Evolutionary conservation across 92 coral and sea anemone genomes (phyloP), one percentile per base, ranked within the genome.

Genomic region (Epizoanthus illoricatus): DNA sequence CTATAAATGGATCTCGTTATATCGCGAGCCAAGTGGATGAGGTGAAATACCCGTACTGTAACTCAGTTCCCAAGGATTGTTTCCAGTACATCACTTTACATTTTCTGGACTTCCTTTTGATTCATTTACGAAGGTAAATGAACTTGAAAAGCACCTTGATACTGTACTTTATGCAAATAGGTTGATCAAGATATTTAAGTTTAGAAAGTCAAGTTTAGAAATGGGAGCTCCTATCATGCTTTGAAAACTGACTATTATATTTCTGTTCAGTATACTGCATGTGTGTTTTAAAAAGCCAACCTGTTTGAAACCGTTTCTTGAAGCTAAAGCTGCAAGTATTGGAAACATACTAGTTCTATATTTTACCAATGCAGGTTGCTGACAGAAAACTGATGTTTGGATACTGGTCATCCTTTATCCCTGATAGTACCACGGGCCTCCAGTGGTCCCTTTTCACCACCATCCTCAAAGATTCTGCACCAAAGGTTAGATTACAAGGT

Each of bases 341-440:
- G 56, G 10, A 52, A 52, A 52, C 56, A 52, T 52, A 52, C 56
- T 52, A 52, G 6, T 9, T 16, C 73, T 62, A 18, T 47, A 13
- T 79, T 59, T 76, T 15, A 64, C 47, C 23, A n/a, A 43, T 52
- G 2, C 78, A 95, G 98, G 91, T 87, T 55, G 86, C 97, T 55
- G 97, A 97, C 73, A 90, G 87, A 76, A 93, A 91, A 58, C 90
- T 84, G 13, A 75, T 97, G 88, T 97, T 93, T 91, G 99, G 99
- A 41, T 97, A 94, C 85, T 97, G 99, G 99, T 97, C 99, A 18
- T 91, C 97, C 12, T 97, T 97, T 78, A 92, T 97, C 79, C 95
- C 99, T 23, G 99, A 97, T 74, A 89, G 88, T 62, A 81, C 91
- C 40, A 86, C 90, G 62, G 95, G 94, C 4, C 80, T 90, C 43